Conservation (phyloP, 2,888 invertebrate species). For the Drosophila kanekoi region DNA sequence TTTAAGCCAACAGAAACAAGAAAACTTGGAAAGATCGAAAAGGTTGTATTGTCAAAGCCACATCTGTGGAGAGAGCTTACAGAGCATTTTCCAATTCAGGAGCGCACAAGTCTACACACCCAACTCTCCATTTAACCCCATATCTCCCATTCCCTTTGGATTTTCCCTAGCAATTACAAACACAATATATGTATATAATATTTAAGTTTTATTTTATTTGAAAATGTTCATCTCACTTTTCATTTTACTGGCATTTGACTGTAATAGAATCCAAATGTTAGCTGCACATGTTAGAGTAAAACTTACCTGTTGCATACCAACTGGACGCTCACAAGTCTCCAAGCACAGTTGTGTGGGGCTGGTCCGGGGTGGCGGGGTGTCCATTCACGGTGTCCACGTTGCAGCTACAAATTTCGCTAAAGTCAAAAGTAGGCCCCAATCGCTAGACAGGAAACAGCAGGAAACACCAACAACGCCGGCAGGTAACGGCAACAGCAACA, state of each 20-base stretch:
- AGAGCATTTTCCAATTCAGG: too few relatives aligned
- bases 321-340: neutral
- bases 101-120: too few relatives aligned
- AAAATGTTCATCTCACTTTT: neutral
- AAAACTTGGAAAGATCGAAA: too few relatives aligned
- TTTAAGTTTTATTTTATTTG: neutral
- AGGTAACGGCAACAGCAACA: constrained; percentile 47
- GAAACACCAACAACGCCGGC: constrained; percentile 62
- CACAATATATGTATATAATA: neutral
- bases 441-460: constrained; percentile 61
- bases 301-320: constrained; percentile 32
- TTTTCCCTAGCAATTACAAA: neutral
- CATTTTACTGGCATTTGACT: constrained; percentile 6
- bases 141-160: neutral
- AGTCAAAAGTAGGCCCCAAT: constrained; percentile 68
- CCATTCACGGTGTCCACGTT: neutral
- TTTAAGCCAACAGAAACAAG: too few relatives aligned
- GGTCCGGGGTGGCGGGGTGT: neutral
- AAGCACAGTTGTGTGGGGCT: neutral
- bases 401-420: constrained; percentile 69
- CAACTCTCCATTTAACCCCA: too few relatives aligned
- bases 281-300: neutral
- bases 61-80: too few relatives aligned
- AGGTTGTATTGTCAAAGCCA: too few relatives aligned
- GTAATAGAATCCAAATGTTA: constrained; percentile 35